Conservation (phyloP, 2,113 vertebrate genomes). For the Nothocercus julius region DNA sequence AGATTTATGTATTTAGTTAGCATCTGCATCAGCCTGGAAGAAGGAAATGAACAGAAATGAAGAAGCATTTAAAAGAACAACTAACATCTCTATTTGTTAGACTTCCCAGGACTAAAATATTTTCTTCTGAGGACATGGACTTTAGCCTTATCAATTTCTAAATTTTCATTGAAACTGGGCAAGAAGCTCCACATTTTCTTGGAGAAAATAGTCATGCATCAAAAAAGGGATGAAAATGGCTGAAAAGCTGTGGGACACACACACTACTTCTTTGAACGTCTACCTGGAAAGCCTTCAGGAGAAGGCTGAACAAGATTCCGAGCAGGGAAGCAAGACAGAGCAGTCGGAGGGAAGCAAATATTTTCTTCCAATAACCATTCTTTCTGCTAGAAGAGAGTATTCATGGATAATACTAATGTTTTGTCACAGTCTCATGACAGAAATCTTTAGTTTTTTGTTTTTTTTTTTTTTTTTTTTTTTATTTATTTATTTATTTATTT, state of each 20-base stretch:
- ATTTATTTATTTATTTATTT: neutral
- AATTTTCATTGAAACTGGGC: neutral
- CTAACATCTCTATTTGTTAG: neutral
- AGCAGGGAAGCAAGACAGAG: neutral
- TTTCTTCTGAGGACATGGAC: neutral
- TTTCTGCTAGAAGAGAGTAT: neutral
- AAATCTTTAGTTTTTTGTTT: neutral
- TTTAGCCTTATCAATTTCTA: neutral
- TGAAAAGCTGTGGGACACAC: neutral
- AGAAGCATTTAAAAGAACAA: neutral
- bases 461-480: neutral
- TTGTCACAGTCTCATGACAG: neutral
- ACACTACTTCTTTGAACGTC: neutral
- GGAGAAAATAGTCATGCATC: neutral
- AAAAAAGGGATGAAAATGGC: neutral
- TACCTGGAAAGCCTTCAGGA: neutral
- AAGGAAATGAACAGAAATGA: neutral
- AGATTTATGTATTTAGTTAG: too few relatives aligned
- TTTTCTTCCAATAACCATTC: neutral
- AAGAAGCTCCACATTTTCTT: neutral
- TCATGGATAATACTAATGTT: neutral
- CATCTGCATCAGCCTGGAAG: neutral
- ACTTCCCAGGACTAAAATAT: neutral
- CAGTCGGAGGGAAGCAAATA: neutral
- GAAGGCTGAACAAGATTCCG: neutral